A percentile compares a stretch with the other conserved stretches of the same genome.
phyloP scores from a whole-genome alignment of 2,797 vertebrate genomes.

The Coregonus sp. region DNA sequence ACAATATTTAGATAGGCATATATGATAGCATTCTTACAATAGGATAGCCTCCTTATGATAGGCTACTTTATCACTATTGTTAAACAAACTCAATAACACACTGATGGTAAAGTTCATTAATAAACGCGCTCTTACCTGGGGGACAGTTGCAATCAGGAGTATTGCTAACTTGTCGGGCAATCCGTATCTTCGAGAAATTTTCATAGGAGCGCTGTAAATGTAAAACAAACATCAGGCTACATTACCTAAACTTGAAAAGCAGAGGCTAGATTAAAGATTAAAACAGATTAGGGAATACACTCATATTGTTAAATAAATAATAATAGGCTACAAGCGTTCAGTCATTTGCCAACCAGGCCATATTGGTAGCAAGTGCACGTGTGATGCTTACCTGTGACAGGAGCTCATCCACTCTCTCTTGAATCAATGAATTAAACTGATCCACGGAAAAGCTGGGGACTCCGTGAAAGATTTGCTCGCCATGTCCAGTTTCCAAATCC shows the following conservation, averaged over 20 bases:
- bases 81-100: not conserved
- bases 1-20: too few relatives aligned
- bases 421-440: conserved; percentile 84
- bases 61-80: not conserved
- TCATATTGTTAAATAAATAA: too few relatives aligned
- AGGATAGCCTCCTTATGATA: too few relatives aligned
- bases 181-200: conserved; percentile 88
- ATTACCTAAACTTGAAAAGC: too few relatives aligned
- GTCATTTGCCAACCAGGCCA: too few relatives aligned
- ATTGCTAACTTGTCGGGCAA: conserved; percentile 82
- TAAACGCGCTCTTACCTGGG: conserved; percentile 82
- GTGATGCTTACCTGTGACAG: conserved; percentile 85
- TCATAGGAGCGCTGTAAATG: conserved; percentile 87
- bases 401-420: conserved; percentile 87
- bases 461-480: conserved; percentile 61
- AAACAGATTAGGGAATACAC: too few relatives aligned
- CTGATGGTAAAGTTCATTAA: not conserved
- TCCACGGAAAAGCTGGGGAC: conserved; percentile 77
- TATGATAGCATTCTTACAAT: too few relatives aligned
- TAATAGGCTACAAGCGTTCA: too few relatives aligned
- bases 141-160: conserved; percentile 92
- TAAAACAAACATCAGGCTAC: not conserved
- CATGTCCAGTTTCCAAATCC: conserved; percentile 82
- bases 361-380: too few relatives aligned
- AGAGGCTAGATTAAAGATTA: too few relatives aligned